Percentiles rank a stretch among this genome's conserved stretches.
Evolutionary conservation across 2,888 invertebrate genomes (phyloP).

Genomic region (Oligia latruncula): DNA sequence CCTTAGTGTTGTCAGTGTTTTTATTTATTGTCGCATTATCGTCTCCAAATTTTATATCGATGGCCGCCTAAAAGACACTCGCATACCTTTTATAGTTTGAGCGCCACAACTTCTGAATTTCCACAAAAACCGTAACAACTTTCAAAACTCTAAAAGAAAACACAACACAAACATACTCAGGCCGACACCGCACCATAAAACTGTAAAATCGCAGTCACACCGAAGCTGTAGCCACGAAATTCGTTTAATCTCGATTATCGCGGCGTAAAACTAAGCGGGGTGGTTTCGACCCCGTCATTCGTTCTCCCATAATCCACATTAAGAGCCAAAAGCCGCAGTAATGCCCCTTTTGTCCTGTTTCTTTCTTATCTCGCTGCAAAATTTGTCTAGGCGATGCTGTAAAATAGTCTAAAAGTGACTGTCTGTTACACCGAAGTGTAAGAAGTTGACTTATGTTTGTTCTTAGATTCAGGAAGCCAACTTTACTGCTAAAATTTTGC

Average conservation of each 20-base stretch:
- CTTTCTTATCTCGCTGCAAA: constrained; percentile 88
- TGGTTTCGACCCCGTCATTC: constrained; percentile 78
- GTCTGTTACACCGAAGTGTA: constrained; percentile 73
- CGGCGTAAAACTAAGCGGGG: constrained; percentile 77
- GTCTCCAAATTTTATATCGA: too few species aligned
- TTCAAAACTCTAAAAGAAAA: not conserved
- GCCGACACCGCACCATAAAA: constrained; percentile 29
- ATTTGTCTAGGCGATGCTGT: constrained; percentile 89
- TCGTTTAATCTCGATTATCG: constrained; percentile 85
- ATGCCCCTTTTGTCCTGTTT: constrained; percentile 85
- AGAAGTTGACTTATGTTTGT: not conserved
- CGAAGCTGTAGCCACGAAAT: constrained; percentile 74
- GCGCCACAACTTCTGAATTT: not conserved
- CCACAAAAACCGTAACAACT: not conserved
- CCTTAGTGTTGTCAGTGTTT: too few species aligned
- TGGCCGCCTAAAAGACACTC: too few species aligned
- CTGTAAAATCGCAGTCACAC: constrained; percentile 66
- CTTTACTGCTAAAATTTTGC: not conserved
- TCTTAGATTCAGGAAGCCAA: not conserved
- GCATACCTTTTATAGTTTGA: not conserved
- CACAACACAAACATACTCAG: constrained; percentile 18
- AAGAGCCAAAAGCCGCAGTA: constrained; percentile 82
- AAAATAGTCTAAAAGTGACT: constrained; percentile 80
- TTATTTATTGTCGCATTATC: too few species aligned
- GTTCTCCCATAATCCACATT: constrained; percentile 84